Evolutionary conservation across 2,888 invertebrate species (phyloP).

Genomic region (Drosophila austrosaltans): DNA sequence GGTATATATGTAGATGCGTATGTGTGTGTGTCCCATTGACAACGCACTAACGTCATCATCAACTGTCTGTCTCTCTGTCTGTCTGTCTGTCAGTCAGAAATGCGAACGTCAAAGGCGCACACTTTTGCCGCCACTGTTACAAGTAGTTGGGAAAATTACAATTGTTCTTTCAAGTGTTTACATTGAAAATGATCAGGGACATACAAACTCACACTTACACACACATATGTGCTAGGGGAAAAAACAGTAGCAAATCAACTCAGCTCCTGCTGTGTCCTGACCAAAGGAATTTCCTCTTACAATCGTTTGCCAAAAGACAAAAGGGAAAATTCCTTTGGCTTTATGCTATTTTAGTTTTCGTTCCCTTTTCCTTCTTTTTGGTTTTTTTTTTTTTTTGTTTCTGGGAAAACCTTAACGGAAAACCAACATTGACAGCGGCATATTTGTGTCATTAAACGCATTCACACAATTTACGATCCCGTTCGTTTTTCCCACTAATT

Average conservation of each 20-base stretch:
- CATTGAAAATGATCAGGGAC: conserved; percentile 56
- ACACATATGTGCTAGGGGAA: background rate
- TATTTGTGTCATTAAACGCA: conserved; percentile 42
- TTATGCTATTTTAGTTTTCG: no score
- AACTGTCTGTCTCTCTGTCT: background rate
- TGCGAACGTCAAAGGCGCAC: conserved; percentile 52
- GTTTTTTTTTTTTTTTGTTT: background rate
- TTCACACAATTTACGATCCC: conserved; percentile 50
- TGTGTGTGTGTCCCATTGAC: conserved; percentile 48
- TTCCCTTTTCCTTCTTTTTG: background rate
- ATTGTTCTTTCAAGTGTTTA: conserved; percentile 69
- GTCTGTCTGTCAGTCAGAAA: conserved; percentile 46
- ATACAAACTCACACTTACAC: conserved; percentile 28
- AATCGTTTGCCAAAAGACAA: background rate
- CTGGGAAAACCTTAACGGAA: conserved; percentile 4
- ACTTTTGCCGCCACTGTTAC: conserved; percentile 44
- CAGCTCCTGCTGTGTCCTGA: conserved; percentile 15
- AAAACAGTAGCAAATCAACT: conserved; percentile 14
- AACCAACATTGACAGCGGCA: conserved; percentile 9
- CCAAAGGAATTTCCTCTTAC: conserved; percentile 30
- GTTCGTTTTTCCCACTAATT: conserved; percentile 69
- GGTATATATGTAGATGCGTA: conserved; percentile 39
- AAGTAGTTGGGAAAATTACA: conserved; percentile 67
- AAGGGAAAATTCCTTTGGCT: background rate
- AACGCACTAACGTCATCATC: conserved; percentile 70